These are phyloP conservation scores for Columba guinea DNA, from an alignment of 2,797 vertebrate genomes.

Conservation along the genomic window DNA sequence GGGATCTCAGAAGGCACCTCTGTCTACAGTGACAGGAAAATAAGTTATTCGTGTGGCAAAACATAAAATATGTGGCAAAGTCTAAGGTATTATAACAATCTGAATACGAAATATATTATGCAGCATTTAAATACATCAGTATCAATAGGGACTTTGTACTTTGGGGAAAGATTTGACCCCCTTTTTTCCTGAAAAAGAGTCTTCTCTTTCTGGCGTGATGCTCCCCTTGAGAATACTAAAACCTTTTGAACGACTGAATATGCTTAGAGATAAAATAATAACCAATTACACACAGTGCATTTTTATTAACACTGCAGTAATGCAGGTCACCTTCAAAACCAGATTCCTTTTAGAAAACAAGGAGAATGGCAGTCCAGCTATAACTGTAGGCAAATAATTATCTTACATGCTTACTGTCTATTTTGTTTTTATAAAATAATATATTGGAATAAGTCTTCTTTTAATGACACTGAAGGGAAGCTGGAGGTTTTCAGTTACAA, in stretches of 20 bases:
- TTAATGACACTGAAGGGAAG: background rate
- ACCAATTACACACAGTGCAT: slow-evolving; percentile 47
- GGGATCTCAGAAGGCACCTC: background rate
- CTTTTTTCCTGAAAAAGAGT: background rate
- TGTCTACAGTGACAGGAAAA: slow-evolving; percentile 8
- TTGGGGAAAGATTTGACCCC: background rate
- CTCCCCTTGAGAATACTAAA: slow-evolving; percentile 25
- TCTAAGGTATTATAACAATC: background rate
- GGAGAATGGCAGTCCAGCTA: background rate
- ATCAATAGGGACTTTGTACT: background rate
- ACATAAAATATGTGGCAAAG: background rate
- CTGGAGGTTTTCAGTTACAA: slow-evolving; percentile 31
- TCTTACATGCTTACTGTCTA: background rate
- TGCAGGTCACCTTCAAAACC: slow-evolving; percentile 67
- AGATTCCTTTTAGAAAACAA: slow-evolving; percentile 11
- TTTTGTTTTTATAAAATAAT: slow-evolving; percentile 27
- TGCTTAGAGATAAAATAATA: slow-evolving; percentile 68
- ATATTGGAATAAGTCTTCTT: background rate
- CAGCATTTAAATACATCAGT: background rate
- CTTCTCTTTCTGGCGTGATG: background rate
- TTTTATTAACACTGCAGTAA: slow-evolving; percentile 63
- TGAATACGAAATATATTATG: background rate
- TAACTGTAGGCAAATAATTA: background rate
- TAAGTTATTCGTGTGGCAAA: background rate
- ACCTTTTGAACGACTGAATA: slow-evolving; percentile 46